Conservation (phyloP, 2,888 invertebrate species). For the Galerucella pusilla region DNA sequence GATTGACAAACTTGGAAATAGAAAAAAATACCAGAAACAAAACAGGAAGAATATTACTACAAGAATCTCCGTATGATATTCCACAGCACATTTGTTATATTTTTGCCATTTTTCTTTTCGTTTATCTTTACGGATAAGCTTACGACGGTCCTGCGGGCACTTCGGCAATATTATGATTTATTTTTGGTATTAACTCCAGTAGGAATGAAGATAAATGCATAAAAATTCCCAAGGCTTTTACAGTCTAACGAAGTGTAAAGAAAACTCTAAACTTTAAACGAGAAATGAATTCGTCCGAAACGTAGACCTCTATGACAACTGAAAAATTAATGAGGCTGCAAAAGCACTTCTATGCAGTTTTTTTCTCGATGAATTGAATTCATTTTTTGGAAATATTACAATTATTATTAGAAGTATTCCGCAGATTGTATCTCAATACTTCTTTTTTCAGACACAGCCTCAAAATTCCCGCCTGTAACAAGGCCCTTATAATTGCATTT, state of each 20-base stretch:
- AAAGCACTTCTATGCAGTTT: neutral
- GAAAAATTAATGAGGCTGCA: conserved; percentile 22
- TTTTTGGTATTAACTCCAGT: conserved; percentile 16
- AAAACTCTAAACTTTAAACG: conserved; percentile 27
- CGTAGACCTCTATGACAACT: conserved; percentile 12
- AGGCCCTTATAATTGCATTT: neutral
- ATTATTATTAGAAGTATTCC: no score
- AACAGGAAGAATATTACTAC: no score
- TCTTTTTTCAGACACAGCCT: no score
- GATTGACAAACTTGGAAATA: no score
- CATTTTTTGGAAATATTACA: neutral
- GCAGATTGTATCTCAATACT: no score
- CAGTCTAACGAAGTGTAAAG: conserved; percentile 29
- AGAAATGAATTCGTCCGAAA: conserved; percentile 18
- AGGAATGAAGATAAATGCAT: conserved; percentile 32
- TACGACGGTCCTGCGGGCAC: conserved; percentile 2
- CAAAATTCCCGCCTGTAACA: neutral
- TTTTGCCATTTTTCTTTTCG: neutral
- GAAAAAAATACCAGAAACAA: no score
- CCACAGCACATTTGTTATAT: neutral
- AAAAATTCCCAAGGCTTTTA: conserved; percentile 20
- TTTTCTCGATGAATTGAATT: neutral
- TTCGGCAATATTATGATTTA: conserved; percentile 23
- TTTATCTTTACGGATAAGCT: neutral
- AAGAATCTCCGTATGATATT: neutral